phyloP scores from a whole-genome alignment of 2,113 vertebrate species.

The Gallinago media region DNA sequence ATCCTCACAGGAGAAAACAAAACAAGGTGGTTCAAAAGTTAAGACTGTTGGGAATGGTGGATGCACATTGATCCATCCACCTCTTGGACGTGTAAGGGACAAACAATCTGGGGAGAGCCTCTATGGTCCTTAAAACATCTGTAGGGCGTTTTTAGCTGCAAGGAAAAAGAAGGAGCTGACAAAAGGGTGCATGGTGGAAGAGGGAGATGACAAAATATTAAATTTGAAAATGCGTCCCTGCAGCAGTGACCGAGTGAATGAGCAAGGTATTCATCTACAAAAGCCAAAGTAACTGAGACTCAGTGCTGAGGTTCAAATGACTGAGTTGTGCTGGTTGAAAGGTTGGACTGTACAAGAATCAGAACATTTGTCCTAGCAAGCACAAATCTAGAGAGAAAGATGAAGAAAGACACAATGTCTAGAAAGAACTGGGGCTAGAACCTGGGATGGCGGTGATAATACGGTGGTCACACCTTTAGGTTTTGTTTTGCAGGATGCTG shows the following conservation, averaged over 20 bases:
- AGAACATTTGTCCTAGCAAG: not conserved
- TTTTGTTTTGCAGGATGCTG: not conserved
- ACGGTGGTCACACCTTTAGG: not conserved
- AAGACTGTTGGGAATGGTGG: not conserved
- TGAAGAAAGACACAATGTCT: not conserved
- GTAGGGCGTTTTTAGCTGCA: not conserved
- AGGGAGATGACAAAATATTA: not conserved
- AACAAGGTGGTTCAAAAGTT: not conserved
- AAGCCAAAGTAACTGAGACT: not conserved
- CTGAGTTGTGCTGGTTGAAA: not conserved
- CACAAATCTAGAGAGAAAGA: not conserved
- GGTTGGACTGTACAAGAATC: not conserved
- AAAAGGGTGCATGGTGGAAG: not conserved
- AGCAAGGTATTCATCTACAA: not conserved
- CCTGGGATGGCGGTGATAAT: not conserved
- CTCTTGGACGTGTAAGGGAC: not conserved
- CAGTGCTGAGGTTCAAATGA: accelerated
- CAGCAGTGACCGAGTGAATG: not conserved
- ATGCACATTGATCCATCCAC: not conserved
- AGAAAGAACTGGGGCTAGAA: not conserved
- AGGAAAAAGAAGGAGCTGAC: not conserved
- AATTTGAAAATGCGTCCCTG: not conserved
- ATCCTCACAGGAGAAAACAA: not conserved
- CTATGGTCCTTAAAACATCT: not conserved
- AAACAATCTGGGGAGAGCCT: not conserved